Evolutionary conservation across 2,113 vertebrate genomes (phyloP).

Genomic region (Hepsetus odoe): DNA sequence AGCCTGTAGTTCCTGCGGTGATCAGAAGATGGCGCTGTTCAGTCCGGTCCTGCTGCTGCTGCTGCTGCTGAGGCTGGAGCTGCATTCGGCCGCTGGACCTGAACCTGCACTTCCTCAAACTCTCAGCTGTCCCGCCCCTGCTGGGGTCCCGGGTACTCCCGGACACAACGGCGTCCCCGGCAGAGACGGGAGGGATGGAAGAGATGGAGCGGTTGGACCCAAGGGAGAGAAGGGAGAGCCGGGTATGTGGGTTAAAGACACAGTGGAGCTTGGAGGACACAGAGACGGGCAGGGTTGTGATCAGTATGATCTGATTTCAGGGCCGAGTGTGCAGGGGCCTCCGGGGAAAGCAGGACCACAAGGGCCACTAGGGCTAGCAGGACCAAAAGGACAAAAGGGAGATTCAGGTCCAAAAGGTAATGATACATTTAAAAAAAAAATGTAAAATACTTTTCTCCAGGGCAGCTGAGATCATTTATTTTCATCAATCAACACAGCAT

Average conservation of each 20-base stretch:
- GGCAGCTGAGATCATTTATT: no score
- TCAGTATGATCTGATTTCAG: constrained; percentile 11
- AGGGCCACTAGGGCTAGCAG: constrained; percentile 29
- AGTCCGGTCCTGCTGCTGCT: constrained; percentile 24
- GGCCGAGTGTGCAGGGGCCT: constrained; percentile 33
- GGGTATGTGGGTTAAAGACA: constrained; percentile 16
- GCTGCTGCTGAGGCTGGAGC: neutral
- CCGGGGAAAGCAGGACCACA: constrained; percentile 42
- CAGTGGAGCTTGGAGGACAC: neutral
- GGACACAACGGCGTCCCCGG: constrained; percentile 45
- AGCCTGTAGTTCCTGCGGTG: neutral
- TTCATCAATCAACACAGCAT: no score
- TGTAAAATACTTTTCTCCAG: no score
- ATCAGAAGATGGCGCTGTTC: constrained; percentile 37
- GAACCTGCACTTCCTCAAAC: constrained; percentile 19
- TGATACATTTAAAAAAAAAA: no score
- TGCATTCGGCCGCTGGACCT: constrained; percentile 4
- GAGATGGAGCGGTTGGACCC: constrained; percentile 30
- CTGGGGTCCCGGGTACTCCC: constrained; percentile 43
- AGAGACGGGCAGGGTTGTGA: neutral
- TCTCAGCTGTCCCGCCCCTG: constrained; percentile 29
- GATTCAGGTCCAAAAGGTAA: constrained; percentile 26
- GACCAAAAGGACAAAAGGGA: constrained; percentile 22
- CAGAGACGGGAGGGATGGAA: constrained; percentile 36
- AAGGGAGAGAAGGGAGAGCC: constrained; percentile 53